Evolutionary conservation across 2,113 vertebrate genomes (phyloP).

Genomic region (Chaetops frenatus): DNA sequence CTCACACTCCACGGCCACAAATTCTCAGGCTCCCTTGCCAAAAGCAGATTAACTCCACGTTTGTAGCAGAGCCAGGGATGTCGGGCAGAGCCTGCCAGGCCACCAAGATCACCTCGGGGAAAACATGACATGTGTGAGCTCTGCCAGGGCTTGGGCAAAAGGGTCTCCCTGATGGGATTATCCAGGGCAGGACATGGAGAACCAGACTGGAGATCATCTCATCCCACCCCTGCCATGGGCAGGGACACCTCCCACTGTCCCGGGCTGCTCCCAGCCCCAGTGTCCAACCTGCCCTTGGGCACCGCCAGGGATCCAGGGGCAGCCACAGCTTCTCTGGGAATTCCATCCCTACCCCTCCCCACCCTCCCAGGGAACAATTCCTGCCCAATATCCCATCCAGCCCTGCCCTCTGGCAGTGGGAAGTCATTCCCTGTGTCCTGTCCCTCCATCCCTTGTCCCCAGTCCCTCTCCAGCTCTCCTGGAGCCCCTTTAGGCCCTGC

Average conservation of each 20-base stretch:
- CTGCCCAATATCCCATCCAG: neutral
- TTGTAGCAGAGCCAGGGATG: constrained; percentile 21
- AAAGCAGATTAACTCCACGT: neutral
- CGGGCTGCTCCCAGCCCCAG: neutral
- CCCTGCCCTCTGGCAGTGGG: neutral
- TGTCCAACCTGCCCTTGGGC: neutral
- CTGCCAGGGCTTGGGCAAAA: neutral
- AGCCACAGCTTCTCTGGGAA: neutral
- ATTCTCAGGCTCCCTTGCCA: constrained; percentile 1
- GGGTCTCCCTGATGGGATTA: neutral
- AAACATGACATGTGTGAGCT: neutral
- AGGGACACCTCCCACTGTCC: neutral
- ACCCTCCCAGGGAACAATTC: neutral
- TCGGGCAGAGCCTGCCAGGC: neutral
- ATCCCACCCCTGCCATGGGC: neutral
- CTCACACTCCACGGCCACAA: neutral
- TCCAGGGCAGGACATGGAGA: neutral
- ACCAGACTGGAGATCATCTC: neutral
- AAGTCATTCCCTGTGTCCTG: neutral
- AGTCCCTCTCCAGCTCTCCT: neutral
- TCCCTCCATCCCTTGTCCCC: neutral
- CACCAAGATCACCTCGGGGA: neutral
- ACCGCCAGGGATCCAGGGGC: neutral
- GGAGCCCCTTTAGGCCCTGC: neutral
- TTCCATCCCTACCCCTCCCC: neutral